Evolutionary conservation across 2,888 invertebrate genomes (phyloP), one percentile per base, ranked within the genome.

Genomic region (Azorinus chamasolen): DNA sequence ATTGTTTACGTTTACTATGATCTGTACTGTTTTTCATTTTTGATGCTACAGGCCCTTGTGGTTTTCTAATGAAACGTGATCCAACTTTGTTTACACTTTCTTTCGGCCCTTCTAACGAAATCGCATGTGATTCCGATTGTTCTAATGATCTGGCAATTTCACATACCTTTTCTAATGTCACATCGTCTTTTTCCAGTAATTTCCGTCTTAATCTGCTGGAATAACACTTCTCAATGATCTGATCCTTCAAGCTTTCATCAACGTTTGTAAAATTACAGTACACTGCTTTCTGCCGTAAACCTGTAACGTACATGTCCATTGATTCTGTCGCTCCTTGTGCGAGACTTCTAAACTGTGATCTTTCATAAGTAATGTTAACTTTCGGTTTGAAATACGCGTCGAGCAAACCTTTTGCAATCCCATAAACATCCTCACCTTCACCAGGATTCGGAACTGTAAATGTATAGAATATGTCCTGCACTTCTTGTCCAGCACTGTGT

Each of bases 311-410:
- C 8, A 41, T 24, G 14, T 69, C 75, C 39, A 72, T 43, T 1
- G 39, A 61, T 45, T 66, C 66, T 48, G 48, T 39, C 1, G 27
- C 1, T 16, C 3, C 4, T 22, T 77, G 77, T n/a, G 20, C 24
- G 2, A 51, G 16, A 39, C 25, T n/a, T 37, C 61, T 0, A 43
- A 61, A 69, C 25, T 61, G 39, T 12, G 57, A 39, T 20, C 59
- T 57, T 58, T 72, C 63, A 46, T 45, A 72, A 6, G 58, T 46
- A 22, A 62, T 18, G 45, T 66, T 66, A 2, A 25, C 45, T 68
- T 79, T 75, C 0, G 79, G 75, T 46, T 61, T 61, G 37, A 75
- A 75, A 63, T 66, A 75, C 12, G 18, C 39, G 18, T 57, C 54
- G 18, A 69, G 54, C 22, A n/a, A 18, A 41, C 57, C 46, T 8